Evolutionary conservation across 2,797 vertebrate species (phyloP), one percentile per base, ranked within the genome.

Genomic region (Loris lydekkerianus): DNA sequence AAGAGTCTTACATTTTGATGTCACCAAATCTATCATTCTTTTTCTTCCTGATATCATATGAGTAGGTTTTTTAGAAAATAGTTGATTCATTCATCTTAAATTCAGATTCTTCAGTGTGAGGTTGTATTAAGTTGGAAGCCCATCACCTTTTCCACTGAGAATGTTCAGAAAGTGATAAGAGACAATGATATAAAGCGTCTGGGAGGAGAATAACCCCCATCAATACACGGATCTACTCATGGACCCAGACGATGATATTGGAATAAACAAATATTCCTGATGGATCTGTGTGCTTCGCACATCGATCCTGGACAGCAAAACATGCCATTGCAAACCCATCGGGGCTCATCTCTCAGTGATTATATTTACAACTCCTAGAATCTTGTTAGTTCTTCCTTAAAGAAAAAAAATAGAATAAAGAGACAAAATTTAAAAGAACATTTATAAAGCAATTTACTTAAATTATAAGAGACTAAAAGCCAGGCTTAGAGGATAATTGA

Each of bases 401-500:
- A 96, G 31, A 13, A 69, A 46, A 46, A 81, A 25, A 58, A 73
- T 83, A 77, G 31, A 72, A 72, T 10, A 91, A 86, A 86, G 77
- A 96, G 82, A 89, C 29, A 81, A 91, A 93, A 89, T 95, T 81
- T 82, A 96, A 90, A 93, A 94, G 92, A 95, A 95, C 95, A 69
- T 90, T 78, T 97, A 78, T 83, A 76, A 97, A 96, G 96, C 31
- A 5, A 93, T 94, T 95, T 96, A 46, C 93, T 97, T 98, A 67
- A 56, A 96, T 97, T 97, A 93, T 65, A 70, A 85, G 89, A 77
- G 67, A 76, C 94, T 93, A 69, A 96, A 95, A 96, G 82, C 78
- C 56, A 43, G 58, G 75, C 70, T 86, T 25, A 53, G n/a, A 93
- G 94, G 97, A 80, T 97, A 98, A 98, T 97, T 98, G 96, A 97